Conservation (phyloP, 2,797 vertebrate genomes). For the Enteromius paludinosus region DNA sequence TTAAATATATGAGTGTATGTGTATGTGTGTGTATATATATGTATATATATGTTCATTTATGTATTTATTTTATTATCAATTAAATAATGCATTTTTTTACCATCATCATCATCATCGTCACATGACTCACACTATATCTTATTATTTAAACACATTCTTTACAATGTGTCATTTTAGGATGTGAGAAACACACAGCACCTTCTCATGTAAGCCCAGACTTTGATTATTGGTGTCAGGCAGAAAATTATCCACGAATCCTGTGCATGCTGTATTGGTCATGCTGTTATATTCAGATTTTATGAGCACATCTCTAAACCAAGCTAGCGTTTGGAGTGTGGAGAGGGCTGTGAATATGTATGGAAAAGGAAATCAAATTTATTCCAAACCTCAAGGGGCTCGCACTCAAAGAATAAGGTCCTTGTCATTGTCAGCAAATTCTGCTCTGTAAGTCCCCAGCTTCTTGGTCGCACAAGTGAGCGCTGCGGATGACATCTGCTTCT, state of each 20-base stretch:
- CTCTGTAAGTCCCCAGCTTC: not conserved
- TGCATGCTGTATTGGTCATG: constrained; percentile 42
- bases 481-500: constrained; percentile 33
- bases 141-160: not conserved
- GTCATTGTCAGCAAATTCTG: constrained; percentile 38
- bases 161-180: not conserved
- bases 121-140: not conserved
- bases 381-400: constrained; percentile 30
- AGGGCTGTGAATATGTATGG: constrained; percentile 22
- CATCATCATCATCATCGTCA: too few species aligned
- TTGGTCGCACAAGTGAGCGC: constrained; percentile 20
- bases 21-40: too few species aligned
- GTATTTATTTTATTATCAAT: too few species aligned
- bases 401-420: constrained; percentile 36
- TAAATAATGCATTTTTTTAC: too few species aligned
- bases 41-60: too few species aligned
- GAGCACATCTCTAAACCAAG: constrained; percentile 41
- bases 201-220: not conserved
- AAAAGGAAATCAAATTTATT: constrained; percentile 30
- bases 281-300: constrained; percentile 34
- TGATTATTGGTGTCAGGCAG: not conserved
- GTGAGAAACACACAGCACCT: not conserved
- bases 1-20: too few species aligned
- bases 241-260: constrained; percentile 18
- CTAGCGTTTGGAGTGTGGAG: constrained; percentile 39